phyloP scores from a whole-genome alignment of 2,888 invertebrate genomes.

The Amphipoea lucens region DNA sequence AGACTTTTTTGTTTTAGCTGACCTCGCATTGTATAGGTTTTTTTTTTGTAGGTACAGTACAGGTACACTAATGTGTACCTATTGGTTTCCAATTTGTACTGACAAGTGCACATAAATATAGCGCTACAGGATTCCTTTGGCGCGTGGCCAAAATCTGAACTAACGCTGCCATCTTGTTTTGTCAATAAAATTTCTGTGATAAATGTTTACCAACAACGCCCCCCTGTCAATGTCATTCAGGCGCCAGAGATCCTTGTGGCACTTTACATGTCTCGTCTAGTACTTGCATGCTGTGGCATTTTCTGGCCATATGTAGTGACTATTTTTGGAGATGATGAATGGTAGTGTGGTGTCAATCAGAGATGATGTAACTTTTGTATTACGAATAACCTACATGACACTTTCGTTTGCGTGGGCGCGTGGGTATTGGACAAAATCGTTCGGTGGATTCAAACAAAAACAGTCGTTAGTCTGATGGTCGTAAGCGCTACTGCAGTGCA shows the following conservation, averaged over 20 bases:
- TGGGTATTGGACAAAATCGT: not conserved
- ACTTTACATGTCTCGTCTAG: not conserved
- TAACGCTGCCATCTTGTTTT: not conserved
- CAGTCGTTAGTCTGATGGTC: not conserved
- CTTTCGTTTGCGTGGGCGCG: not conserved
- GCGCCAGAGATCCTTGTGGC: not conserved
- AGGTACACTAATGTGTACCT: too few species aligned
- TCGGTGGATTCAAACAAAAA: constrained; percentile 5
- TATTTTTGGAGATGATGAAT: constrained; percentile 33
- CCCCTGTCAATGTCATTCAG: not conserved
- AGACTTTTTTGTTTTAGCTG: not conserved
- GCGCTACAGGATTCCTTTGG: not conserved
- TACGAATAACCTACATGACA: not conserved
- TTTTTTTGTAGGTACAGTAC: too few species aligned
- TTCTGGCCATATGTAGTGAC: not conserved
- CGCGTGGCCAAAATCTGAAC: not conserved
- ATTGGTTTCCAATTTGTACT: not conserved
- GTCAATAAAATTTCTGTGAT: not conserved
- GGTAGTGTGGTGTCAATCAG: constrained; percentile 25
- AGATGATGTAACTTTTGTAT: constrained; percentile 1
- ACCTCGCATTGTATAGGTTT: too few species aligned
- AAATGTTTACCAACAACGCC: not conserved
- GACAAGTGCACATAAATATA: not conserved
- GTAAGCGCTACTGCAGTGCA: not conserved
- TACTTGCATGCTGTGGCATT: not conserved